Evolutionary conservation across 2,888 invertebrate genomes (phyloP).

Genomic region (Scrobipalpa atriplicella): DNA sequence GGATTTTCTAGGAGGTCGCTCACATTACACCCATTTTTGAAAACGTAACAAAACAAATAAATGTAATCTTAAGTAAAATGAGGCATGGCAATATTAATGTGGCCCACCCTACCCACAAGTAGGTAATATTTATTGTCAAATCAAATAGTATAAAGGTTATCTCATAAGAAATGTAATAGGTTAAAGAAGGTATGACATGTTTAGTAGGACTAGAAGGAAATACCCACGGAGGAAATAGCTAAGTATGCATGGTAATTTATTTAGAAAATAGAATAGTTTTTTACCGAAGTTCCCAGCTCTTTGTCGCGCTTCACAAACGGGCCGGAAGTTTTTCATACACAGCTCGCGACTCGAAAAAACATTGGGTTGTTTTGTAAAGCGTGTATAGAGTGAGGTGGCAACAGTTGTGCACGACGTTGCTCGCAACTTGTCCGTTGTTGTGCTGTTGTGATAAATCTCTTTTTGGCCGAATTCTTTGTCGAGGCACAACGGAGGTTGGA

Average conservation of each 20-base stretch:
- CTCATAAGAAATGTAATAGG: too few species aligned
- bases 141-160: too few species aligned
- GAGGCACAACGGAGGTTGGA: slow-evolving; percentile 43
- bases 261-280: neutral
- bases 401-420: slow-evolving; percentile 33
- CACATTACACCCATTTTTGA: too few species aligned
- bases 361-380: slow-evolving; percentile 21
- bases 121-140: too few species aligned
- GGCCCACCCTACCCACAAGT: too few species aligned
- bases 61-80: too few species aligned
- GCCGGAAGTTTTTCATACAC: slow-evolving; percentile 18
- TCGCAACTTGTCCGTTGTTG: slow-evolving; percentile 49
- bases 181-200: too few species aligned
- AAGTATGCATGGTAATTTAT: neutral
- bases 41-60: too few species aligned
- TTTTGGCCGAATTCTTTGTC: slow-evolving; percentile 47
- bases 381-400: slow-evolving; percentile 28
- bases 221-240: too few species aligned
- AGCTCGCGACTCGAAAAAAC: slow-evolving; percentile 17
- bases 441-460: slow-evolving; percentile 55
- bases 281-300: neutral
- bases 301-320: neutral
- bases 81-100: too few species aligned
- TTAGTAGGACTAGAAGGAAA: too few species aligned
- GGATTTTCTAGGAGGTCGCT: too few species aligned